These are phyloP conservation scores for Vidua macroura DNA, from an alignment of 2,113 vertebrate species.

Conservation along the genomic window DNA sequence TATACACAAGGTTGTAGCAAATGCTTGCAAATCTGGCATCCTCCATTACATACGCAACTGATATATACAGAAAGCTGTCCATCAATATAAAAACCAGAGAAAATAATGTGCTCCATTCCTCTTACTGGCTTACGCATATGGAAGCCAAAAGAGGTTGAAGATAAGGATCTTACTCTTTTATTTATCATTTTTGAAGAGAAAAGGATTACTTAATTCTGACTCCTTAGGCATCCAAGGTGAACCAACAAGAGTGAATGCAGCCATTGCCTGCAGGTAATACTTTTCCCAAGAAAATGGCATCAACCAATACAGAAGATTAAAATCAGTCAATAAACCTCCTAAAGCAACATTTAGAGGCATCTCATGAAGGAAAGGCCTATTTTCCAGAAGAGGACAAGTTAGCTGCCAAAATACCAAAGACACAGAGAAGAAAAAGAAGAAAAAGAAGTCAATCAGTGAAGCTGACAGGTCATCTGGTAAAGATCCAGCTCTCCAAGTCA, in stretches of 20 bases:
- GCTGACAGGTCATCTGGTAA: neutral
- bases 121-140: neutral
- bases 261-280: neutral
- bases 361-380: neutral
- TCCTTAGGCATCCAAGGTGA: neutral
- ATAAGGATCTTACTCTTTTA: neutral
- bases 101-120: neutral
- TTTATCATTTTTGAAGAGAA: neutral
- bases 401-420: neutral
- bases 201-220: neutral
- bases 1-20: neutral
- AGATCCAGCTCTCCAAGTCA: neutral
- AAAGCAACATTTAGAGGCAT: neutral
- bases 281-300: neutral
- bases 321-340: neutral
- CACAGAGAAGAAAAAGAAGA: neutral
- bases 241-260: neutral
- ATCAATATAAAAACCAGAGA: neutral
- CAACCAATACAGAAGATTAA: neutral
- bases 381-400: neutral
- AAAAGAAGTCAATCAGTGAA: neutral
- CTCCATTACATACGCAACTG: neutral
- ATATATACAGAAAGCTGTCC: neutral
- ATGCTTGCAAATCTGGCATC: neutral
- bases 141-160: neutral